phyloP scores from a whole-genome alignment of 2,888 invertebrate genomes.

The Mycogona germanica region DNA sequence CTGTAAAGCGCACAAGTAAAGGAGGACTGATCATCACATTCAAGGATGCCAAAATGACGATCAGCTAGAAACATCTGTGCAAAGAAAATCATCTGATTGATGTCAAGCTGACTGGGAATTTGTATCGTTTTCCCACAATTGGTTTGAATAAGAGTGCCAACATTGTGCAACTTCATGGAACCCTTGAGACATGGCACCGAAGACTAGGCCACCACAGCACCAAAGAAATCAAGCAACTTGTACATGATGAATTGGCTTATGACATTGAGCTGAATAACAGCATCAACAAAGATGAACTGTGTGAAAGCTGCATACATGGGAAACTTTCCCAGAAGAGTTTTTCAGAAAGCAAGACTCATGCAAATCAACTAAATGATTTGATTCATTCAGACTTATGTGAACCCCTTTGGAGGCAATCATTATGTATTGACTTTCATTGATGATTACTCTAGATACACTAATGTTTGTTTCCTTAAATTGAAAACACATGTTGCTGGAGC shows the following conservation, averaged over 20 bases:
- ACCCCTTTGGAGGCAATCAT: background rate
- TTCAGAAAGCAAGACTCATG: background rate
- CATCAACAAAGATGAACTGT: background rate
- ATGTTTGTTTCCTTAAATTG: background rate
- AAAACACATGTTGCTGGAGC: background rate
- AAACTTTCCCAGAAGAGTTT: background rate
- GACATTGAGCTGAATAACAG: background rate
- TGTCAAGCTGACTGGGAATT: too few species aligned
- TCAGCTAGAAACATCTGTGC: too few species aligned
- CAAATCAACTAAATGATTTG: background rate
- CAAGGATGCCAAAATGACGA: too few species aligned
- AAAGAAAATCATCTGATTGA: too few species aligned
- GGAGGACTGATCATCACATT: too few species aligned
- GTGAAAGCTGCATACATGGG: background rate
- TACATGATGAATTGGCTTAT: background rate
- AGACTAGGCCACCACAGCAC: background rate
- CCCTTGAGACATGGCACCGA: background rate
- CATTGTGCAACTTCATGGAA: too few species aligned
- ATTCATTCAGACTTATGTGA: background rate
- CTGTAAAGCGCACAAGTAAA: too few species aligned
- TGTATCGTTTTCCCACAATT: too few species aligned
- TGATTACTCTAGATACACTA: background rate
- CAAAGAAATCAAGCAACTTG: background rate
- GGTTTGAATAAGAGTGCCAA: too few species aligned
- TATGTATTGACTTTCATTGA: background rate